Base-by-base conservation (phyloP, 2,888 invertebrate species). In the Athalia cordata region DNA sequence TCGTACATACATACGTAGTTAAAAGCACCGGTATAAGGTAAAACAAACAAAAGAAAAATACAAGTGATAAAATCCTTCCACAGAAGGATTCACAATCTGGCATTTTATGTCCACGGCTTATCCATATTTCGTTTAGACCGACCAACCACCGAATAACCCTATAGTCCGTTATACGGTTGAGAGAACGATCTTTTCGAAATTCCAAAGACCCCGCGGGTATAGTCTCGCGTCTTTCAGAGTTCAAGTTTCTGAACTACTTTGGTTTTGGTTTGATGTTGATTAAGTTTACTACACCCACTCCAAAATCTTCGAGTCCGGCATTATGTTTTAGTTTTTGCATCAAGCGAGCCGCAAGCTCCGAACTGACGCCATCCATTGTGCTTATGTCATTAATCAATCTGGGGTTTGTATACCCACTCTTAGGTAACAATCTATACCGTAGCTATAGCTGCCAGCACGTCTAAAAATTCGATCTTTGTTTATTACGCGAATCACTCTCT, bases 401-500 rank as follows among this genome's bases (percentile, higher is more conserved):
- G 6, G 11, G 29, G 62, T 75, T 75, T 64, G 50, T 75, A 62
- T 64, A 75, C 62, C 50, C 13, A 72, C 64, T 75, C 75, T 75
- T 43, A 52, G 75, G 50, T 29, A 29, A 29, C 29, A 29, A 29
- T 29, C 29, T 29, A 29, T 29, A 29, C 29, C 29, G 2, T 29
- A 29, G 29, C 29, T 29, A 29, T 29, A 29, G 29, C 29, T 47
- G 29, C 62, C 62, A 62, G 61, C 75, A 6, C 64, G 75, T 50
- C 75, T 75, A n/a, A 75, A 62, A 75, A 61, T 75, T 75, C 64
- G 50, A 75, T 75, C 64, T 75, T 75, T 75, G 75, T 75, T 75
- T 75, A 75, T 75, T 62, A 61, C 52, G 75, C 75, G 75, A 75
- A 75, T 75, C 75, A 75, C 75, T 57, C 75, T 50, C 61, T 29